These are phyloP conservation scores for Urocitellus parryii DNA, from an alignment of 2,113 vertebrate genomes.

Conservation along the genomic window DNA sequence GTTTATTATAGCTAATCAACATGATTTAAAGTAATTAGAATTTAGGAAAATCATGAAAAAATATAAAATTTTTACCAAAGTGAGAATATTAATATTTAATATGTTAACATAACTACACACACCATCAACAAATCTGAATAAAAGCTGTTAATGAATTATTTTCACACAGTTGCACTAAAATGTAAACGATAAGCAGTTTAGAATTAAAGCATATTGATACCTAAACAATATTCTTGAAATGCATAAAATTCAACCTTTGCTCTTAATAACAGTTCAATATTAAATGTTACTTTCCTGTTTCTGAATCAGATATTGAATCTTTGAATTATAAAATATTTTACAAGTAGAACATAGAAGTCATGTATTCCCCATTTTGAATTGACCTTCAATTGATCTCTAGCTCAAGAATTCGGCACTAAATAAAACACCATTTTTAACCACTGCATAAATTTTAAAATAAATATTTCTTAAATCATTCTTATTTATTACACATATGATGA, in stretches of 20 bases:
- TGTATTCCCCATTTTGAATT: not conserved
- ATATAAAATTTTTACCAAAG: slow-evolving; percentile 1
- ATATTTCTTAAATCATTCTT: not conserved
- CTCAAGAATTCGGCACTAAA: not conserved
- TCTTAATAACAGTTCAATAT: not conserved
- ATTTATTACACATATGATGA: not conserved
- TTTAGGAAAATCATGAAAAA: not conserved
- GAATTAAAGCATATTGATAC: not conserved
- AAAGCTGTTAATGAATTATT: not conserved
- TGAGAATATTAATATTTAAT: not conserved
- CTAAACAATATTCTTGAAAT: not conserved
- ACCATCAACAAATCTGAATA: not conserved
- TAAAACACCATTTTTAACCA: not conserved
- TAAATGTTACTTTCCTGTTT: not conserved
- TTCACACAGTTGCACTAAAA: not conserved
- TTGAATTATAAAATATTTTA: not conserved
- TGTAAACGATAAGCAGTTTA: not conserved
- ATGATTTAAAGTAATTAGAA: not conserved
- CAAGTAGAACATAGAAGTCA: not conserved
- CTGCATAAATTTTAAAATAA: slow-evolving; percentile 5
- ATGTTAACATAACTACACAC: not conserved
- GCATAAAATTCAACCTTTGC: not conserved
- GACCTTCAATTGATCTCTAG: not conserved
- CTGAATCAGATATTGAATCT: not conserved
- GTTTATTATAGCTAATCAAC: slow-evolving; percentile 47